Conservation (phyloP, 1,140 invertebrate species). For the Harpegnathos saltator region DNA sequence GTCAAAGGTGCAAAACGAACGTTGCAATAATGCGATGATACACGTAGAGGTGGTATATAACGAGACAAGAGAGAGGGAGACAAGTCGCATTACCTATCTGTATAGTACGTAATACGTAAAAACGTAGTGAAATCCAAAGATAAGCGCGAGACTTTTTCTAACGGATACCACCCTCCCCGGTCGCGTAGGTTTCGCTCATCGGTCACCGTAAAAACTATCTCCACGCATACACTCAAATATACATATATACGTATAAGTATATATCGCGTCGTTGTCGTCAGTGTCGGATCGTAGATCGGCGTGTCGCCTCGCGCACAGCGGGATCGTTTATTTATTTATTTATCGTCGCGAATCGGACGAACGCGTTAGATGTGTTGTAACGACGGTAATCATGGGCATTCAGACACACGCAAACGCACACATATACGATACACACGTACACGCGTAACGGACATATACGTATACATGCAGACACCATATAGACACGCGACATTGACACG, state of each 20-base stretch:
- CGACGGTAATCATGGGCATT: constrained; percentile 54
- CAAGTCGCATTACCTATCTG: constrained; percentile 73
- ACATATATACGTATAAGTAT: constrained; percentile 64
- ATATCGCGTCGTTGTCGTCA: constrained; percentile 71
- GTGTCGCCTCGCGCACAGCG: constrained; percentile 43
- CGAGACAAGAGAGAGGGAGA: constrained; percentile 42
- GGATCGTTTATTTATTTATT: constrained; percentile 44
- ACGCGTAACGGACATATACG: not conserved
- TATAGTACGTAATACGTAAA: constrained; percentile 79
- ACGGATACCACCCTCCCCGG: not conserved
- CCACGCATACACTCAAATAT: constrained; percentile 53
- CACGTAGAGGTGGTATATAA: constrained; percentile 47
- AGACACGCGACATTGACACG: constrained; percentile 17
- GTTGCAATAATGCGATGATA: constrained; percentile 77
- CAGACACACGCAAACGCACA: not conserved
- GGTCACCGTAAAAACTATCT: constrained; percentile 28
- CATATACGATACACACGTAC: not conserved
- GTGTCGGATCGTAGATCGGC: constrained; percentile 60
- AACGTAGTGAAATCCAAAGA: constrained; percentile 80
- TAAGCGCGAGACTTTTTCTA: constrained; percentile 78
- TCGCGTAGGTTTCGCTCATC: constrained; percentile 31
- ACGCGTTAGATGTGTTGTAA: constrained; percentile 55
- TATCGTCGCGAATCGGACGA: constrained; percentile 35
- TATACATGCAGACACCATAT: not conserved
- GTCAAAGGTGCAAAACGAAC: constrained; percentile 57